phyloP scores from a whole-genome alignment of 1,140 invertebrate genomes.

The Drosophila funebris region DNA sequence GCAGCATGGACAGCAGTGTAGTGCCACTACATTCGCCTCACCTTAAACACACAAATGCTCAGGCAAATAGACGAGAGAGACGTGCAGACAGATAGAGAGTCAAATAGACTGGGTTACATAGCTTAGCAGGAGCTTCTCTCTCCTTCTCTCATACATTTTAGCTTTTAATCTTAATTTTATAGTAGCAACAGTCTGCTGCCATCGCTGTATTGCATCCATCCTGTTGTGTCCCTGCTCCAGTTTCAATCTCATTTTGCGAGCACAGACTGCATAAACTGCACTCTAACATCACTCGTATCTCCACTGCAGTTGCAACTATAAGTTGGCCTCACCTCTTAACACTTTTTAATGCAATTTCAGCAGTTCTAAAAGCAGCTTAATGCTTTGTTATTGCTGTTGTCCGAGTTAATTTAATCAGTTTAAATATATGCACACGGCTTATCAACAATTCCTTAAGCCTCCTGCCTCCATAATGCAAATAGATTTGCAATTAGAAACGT shows the following conservation, averaged over 20 bases:
- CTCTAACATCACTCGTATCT: conserved; percentile 28
- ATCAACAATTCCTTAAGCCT: conserved; percentile 18
- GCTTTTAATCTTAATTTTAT: conserved; percentile 81
- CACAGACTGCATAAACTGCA: conserved; percentile 21
- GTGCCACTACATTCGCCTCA: conserved; percentile 42
- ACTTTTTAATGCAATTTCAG: conserved; percentile 59
- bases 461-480: neutral
- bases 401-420: conserved; percentile 68
- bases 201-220: neutral
- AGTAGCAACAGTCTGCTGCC: conserved; percentile 58
- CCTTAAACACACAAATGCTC: conserved; percentile 53
- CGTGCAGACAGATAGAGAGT: neutral
- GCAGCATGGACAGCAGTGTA: conserved; percentile 36
- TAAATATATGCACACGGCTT: conserved; percentile 57
- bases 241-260: conserved; percentile 3
- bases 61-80: neutral
- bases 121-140: conserved; percentile 4
- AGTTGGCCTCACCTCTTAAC: conserved; percentile 18
- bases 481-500: conserved; percentile 47
- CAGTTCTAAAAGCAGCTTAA: conserved; percentile 31
- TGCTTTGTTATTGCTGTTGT: conserved; percentile 6
- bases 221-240: neutral
- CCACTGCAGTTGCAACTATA: conserved; percentile 1
- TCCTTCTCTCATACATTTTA: conserved; percentile 44
- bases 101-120: conserved; percentile 3